Evolutionary conservation across 2,113 vertebrate genomes (phyloP), one percentile per base, ranked within the genome.

Genomic region (Periophthalmus modestus): DNA sequence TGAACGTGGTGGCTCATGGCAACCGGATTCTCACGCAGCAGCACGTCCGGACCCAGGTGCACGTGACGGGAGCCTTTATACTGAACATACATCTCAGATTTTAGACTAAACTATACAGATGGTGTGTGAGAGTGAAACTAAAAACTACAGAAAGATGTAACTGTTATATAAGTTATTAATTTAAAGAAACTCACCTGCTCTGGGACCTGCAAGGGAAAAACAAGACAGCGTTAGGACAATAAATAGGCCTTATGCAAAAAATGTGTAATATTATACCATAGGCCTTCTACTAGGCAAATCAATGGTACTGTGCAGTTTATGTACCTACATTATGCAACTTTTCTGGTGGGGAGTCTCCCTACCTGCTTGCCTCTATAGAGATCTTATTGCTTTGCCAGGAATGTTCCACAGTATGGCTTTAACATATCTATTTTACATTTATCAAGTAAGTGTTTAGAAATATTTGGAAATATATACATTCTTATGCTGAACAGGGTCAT

Each of bases 1-100:
- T 55, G 0, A 94, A 96, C 67, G 72, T 87, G 69, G 69, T 83
- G 82, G 2, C 93, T 94, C 9, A 62, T 67, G 0, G 92, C 93
- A 0, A 87, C 88, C 0, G 95, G 82, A 23, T 18, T 83, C 72
- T 93, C 88, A 15, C 78, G 84, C 63, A 89, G 79, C 68, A 98
- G 93, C 81, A 95, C 92, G 0, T 94, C 93, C 1, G 87, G 92
- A 54, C 92, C 93, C 0, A 90, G 75, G 88, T 14, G 88, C 74
- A 92, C 73, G 79, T 92, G 90, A 57, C 63, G 87, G 58, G 61
- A n/a, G 0, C 93, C 92, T 82, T 91, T 91, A 71, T 79, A 84
- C 94, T 95, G 72, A 58, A 58, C 48, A 82, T 15, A 46, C 62
- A 7, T 4, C n/a, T 4, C 0, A 7, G 46, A 12, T 23, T 68